Base-by-base conservation (phyloP, 1,140 invertebrate species). In the Drosophila suzukii region DNA sequence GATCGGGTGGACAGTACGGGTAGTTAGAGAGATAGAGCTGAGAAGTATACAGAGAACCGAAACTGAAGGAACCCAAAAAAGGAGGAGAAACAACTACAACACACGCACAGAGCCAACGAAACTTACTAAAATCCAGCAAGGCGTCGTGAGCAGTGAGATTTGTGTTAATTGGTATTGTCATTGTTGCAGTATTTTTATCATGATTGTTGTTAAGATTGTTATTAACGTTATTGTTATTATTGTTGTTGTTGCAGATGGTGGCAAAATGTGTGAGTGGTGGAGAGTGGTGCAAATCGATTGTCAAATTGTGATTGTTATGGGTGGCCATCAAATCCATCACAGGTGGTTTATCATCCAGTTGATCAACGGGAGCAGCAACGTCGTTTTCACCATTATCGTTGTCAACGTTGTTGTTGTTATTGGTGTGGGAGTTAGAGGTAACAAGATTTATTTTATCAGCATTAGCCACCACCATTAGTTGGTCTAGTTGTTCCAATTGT, bases 401-500 rank as follows among this genome's bases (percentile, higher is more conserved):
- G 44, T 38, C 49, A 59, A 60, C 39, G 76, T 78, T 57, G 44
- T 39, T 58, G 55, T 55, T 59, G 41, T 61, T 75, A 65, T 75
- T 60, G 76, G 46, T 63, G 75, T 72, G 91, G 82, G 81, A 81
- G 81, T 90, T 91, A 88, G 79, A 92, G 91, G 91, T 92, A 92
- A 92, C 91, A 92, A 92, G 91, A 91, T 91, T 92, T 92, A 92
- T 92, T 90, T 92, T 92, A 92, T 92, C 91, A 92, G 91, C 86
- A 92, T 92, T 92, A 91, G 88, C 91, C 91, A 92, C 83, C 91
- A 92, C 78, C 91, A 80, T 81, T 92, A 94, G 93, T 92, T 94
- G 93, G 93, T 94, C 94, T 93, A 94, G 93, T 89, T 94, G 93
- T 89, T 94, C 94, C 93, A 94, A 93, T 92, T 94, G 94, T 74